Evolutionary conservation across 2,113 vertebrate species (phyloP).

Genomic region (Callospermophilus lateralis): DNA sequence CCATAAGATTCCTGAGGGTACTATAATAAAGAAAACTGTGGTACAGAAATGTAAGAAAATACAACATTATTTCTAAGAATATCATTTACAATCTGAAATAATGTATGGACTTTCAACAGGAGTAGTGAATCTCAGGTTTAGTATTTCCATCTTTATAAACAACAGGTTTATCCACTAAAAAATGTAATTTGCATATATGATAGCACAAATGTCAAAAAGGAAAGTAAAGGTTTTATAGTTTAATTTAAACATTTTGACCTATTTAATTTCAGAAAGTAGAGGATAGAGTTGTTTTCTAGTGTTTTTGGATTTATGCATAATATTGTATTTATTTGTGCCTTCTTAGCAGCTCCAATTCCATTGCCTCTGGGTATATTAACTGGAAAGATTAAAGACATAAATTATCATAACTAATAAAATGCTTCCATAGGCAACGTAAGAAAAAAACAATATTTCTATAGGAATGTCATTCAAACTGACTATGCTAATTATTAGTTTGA

Average conservation of each 20-base stretch:
- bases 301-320: constrained; percentile 47
- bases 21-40: neutral
- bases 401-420: constrained; percentile 81
- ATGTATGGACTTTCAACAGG: neutral
- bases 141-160: neutral
- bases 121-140: neutral
- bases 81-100: neutral
- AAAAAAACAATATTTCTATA: constrained; percentile 53
- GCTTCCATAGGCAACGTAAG: constrained; percentile 40
- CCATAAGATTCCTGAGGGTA: neutral
- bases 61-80: neutral
- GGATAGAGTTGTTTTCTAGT: constrained; percentile 50
- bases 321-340: constrained; percentile 62
- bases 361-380: constrained; percentile 69
- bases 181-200: neutral
- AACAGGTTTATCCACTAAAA: neutral
- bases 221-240: neutral
- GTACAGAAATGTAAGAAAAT: constrained; percentile 27
- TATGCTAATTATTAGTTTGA: constrained; percentile 40
- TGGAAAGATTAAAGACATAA: constrained; percentile 79
- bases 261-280: constrained; percentile 58
- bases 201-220: neutral
- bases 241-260: constrained; percentile 55
- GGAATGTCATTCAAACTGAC: neutral
- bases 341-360: constrained; percentile 33